Evolutionary conservation across 1,140 invertebrate species (phyloP).

Genomic region (Anastrepha obliqua): DNA sequence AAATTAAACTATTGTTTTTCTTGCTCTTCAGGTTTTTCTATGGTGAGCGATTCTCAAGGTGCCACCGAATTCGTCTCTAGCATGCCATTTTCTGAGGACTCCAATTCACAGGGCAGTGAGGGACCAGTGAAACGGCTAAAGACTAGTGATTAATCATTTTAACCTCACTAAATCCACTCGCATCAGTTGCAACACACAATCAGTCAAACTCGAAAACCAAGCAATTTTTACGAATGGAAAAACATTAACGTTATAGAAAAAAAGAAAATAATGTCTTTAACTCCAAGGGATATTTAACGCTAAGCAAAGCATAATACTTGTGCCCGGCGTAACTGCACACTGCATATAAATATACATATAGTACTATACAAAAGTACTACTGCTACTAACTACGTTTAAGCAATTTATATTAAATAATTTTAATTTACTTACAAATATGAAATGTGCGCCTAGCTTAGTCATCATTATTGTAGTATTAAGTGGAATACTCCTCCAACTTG

Average conservation of each 20-base stretch:
- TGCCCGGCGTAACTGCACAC: background rate
- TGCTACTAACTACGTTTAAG: slow-evolving; percentile 48
- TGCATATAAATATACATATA: slow-evolving; percentile 15
- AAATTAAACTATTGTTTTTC: background rate
- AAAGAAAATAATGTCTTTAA: slow-evolving; percentile 3
- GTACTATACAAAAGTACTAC: slow-evolving; percentile 7
- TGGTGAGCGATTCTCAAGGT: slow-evolving; percentile 91
- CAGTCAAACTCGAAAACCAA: slow-evolving; percentile 35
- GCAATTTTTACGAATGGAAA: slow-evolving; percentile 43
- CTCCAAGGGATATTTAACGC: background rate
- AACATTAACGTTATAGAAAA: background rate
- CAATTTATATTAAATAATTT: slow-evolving; percentile 38
- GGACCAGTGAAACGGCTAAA: slow-evolving; percentile 85
- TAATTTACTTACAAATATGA: slow-evolving; percentile 45
- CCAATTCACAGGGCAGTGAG: slow-evolving; percentile 90
- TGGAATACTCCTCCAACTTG: slow-evolving; percentile 20
- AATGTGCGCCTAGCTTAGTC: slow-evolving; percentile 48
- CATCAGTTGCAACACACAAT: slow-evolving; percentile 9
- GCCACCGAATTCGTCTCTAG: slow-evolving; percentile 88
- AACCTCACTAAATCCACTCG: background rate
- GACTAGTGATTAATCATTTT: slow-evolving; percentile 74
- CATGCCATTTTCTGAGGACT: slow-evolving; percentile 91
- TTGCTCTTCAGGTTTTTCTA: slow-evolving; percentile 84
- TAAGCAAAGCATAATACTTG: background rate
- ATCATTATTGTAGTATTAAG: slow-evolving; percentile 43